Evolutionary conservation across 2,113 vertebrate genomes (phyloP).

Genomic region (Oryzias curvinotus): DNA sequence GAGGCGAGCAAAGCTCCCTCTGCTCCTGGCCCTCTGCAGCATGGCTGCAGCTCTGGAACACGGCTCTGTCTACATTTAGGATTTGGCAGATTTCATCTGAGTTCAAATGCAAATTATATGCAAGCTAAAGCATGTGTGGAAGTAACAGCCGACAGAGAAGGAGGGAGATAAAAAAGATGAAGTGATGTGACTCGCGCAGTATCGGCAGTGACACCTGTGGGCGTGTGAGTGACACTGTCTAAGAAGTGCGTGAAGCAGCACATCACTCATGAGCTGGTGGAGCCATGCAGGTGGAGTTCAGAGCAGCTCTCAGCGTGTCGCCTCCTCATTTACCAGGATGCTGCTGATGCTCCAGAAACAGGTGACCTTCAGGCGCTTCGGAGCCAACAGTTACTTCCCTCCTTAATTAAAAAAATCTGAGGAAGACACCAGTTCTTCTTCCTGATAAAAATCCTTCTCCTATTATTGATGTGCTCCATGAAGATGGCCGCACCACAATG

Average conservation of each 20-base stretch:
- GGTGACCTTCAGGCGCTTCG: constrained; percentile 46
- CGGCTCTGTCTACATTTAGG: background rate
- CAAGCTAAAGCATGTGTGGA: background rate
- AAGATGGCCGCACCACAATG: too few relatives aligned
- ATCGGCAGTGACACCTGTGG: constrained; percentile 47
- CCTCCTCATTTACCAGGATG: constrained; percentile 34
- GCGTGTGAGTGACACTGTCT: constrained; percentile 53
- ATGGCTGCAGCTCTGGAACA: too few relatives aligned
- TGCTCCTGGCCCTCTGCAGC: constrained; percentile 2
- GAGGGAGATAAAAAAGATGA: constrained; percentile 25
- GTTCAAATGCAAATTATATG: constrained; percentile 43
- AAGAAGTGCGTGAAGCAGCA: constrained; percentile 57
- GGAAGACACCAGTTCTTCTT: too few relatives aligned
- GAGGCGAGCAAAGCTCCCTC: background rate
- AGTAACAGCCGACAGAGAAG: constrained; percentile 13
- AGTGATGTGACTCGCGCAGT: constrained; percentile 48
- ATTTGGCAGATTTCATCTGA: constrained; percentile 19
- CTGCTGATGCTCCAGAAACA: constrained; percentile 13
- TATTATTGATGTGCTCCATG: too few relatives aligned
- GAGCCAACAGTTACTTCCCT: constrained; percentile 24
- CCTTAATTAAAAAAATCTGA: constrained; percentile 21
- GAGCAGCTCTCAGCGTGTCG: too few relatives aligned
- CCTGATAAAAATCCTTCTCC: too few relatives aligned
- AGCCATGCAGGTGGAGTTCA: constrained; percentile 43
- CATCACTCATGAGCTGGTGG: constrained; percentile 59